Evolutionary conservation across 1,140 invertebrate species (phyloP), one percentile per base, ranked within the genome.

Genomic region (Mercenaria mercenaria): DNA sequence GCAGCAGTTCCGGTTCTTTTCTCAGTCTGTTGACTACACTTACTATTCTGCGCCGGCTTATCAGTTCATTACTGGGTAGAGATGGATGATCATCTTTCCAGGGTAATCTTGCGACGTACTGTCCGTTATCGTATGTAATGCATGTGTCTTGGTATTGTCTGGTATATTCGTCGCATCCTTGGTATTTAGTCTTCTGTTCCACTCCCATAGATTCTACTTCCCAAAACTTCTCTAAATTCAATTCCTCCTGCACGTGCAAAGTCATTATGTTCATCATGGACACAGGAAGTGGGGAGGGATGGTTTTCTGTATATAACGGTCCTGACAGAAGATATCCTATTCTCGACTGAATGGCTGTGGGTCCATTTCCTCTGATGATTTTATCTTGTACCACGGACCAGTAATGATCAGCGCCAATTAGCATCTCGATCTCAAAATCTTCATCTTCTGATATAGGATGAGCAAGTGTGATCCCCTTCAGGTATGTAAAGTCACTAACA

Each of bases 381-480:
- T n/a, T n/a, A n/a, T n/a, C n/a, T n/a, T n/a, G n/a, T n/a, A n/a
- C n/a, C n/a, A n/a, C n/a, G n/a, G n/a, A n/a, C n/a, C n/a, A n/a
- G n/a, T n/a, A n/a, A n/a, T n/a, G n/a, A 52, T 82, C 87, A 11
- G 43, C 61, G n/a, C 56, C 87, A n/a, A 89, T 82, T 34, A 82
- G 56, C 6, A 89, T 11, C 18, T 37, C 32, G 32, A 89, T 82
- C 29, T 83, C 59, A 52, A 88, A 82, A 20, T 32, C 41, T 11
- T 67, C 39, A n/a, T n/a, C n/a, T n/a, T n/a, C n/a, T n/a, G n/a
- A n/a, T n/a, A n/a, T n/a, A n/a, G n/a, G n/a, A n/a, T n/a, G n/a
- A n/a, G n/a, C n/a, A n/a, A n/a, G n/a, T n/a, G n/a, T n/a, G n/a
- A n/a, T n/a, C n/a, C n/a, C n/a, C n/a, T n/a, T n/a, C n/a, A n/a